These are phyloP conservation scores for Alca torda DNA, from an alignment of 2,797 vertebrate species.

Conservation along the genomic window DNA sequence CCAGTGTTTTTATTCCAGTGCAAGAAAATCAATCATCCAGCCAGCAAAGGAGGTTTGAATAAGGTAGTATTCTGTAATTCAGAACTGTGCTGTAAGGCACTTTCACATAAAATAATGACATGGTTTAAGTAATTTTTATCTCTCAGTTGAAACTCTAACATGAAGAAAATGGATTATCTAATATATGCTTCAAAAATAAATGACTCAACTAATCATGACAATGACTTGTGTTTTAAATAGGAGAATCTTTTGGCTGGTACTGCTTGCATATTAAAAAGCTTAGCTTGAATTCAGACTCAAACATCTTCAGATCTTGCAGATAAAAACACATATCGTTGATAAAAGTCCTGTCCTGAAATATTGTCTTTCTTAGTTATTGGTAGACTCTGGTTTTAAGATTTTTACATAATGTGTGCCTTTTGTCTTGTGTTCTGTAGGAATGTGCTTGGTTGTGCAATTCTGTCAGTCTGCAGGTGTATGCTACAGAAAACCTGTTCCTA, in stretches of 20 bases:
- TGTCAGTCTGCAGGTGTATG: conserved; percentile 6
- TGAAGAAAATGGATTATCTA: background rate
- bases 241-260: background rate
- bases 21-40: background rate
- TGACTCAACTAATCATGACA: background rate
- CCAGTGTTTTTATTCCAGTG: background rate
- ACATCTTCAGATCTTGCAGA: conserved; percentile 38
- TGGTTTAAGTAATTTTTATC: background rate
- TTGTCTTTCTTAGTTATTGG: background rate
- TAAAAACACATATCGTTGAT: background rate
- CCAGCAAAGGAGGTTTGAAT: background rate
- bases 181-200: background rate
- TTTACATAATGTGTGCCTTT: background rate
- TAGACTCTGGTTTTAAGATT: background rate
- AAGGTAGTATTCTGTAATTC: background rate
- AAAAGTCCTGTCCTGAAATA: conserved; percentile 1
- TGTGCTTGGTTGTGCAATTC: conserved; percentile 39
- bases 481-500: conserved; percentile 13
- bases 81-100: background rate
- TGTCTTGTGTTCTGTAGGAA: conserved; percentile 26
- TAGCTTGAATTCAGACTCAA: background rate
- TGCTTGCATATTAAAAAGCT: background rate
- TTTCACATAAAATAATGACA: background rate
- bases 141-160: background rate
- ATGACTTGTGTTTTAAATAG: background rate